Conservation (phyloP, 1,140 invertebrate species). For the Proctacanthus coquilletti region DNA sequence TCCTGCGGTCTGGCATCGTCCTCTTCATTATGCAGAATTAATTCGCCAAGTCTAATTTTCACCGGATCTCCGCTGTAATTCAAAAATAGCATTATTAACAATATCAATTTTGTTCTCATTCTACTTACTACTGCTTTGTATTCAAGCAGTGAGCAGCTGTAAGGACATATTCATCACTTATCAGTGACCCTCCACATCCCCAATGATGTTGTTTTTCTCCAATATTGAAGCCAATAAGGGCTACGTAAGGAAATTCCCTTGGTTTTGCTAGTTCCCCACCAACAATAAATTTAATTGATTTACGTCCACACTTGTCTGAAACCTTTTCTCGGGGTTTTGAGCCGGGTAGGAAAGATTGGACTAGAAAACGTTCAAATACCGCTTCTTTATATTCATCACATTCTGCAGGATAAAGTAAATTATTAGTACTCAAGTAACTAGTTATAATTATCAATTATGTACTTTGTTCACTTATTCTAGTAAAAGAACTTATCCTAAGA, state of each 20-base stretch:
- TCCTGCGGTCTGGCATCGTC: conserved; percentile 25
- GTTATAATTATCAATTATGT: too few relatives aligned
- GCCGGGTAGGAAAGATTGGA: neutral
- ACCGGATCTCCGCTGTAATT: conserved; percentile 15
- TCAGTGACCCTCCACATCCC: conserved; percentile 13
- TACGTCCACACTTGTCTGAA: conserved; percentile 1
- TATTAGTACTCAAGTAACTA: too few relatives aligned
- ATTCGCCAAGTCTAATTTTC: conserved; percentile 31
- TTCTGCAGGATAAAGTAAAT: too few relatives aligned
- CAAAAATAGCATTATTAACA: neutral
- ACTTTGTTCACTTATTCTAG: too few relatives aligned
- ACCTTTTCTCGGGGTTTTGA: neutral
- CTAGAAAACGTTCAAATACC: neutral
- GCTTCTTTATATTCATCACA: conserved; percentile 4
- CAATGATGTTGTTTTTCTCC: conserved; percentile 4
- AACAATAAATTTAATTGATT: conserved; percentile 7
- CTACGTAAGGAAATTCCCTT: conserved; percentile 17
- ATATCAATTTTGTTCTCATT: too few relatives aligned
- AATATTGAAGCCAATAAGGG: conserved; percentile 8
- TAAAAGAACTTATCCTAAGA: too few relatives aligned
- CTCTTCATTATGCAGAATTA: conserved; percentile 21
- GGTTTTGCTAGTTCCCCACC: conserved; percentile 9
- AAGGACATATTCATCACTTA: conserved; percentile 15
- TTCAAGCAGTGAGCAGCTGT: conserved; percentile 15
- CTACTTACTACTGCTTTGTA: neutral